These are phyloP conservation scores for Ennomos quercinarius DNA, from an alignment of 2,888 invertebrate species.

Conservation along the genomic window DNA sequence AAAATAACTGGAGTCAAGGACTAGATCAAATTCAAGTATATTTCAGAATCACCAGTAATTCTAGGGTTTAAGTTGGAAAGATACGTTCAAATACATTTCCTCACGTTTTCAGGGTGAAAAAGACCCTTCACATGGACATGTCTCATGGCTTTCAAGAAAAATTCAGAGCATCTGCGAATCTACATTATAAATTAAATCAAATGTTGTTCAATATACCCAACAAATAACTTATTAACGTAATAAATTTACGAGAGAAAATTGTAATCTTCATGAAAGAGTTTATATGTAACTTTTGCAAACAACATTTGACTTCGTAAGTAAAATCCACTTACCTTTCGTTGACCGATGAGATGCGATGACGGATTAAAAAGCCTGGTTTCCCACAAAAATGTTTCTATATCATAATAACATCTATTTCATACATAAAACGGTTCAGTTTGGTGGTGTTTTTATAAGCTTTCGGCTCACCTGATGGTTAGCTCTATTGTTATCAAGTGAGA, in stretches of 20 bases:
- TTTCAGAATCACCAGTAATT: too few species aligned
- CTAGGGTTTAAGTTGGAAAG: not conserved
- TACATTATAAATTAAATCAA: conserved; percentile 26
- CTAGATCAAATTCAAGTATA: too few species aligned
- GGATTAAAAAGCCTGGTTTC: conserved; percentile 22
- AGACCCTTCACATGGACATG: conserved; percentile 51
- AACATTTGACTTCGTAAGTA: conserved; percentile 35
- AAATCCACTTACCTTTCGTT: conserved; percentile 36
- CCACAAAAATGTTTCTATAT: conserved; percentile 13
- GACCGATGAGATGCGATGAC: conserved; percentile 19
- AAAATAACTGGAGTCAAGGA: too few species aligned
- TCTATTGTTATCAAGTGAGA: too few species aligned
- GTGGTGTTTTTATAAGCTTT: too few species aligned
- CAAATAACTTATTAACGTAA: too few species aligned
- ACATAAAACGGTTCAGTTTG: too few species aligned
- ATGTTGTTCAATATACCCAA: conserved; percentile 21
- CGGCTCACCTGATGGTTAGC: too few species aligned
- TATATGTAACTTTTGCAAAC: conserved; percentile 6
- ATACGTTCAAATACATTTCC: conserved; percentile 27
- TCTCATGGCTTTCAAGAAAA: conserved; percentile 36
- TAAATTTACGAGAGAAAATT: not conserved
- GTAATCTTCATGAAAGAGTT: not conserved
- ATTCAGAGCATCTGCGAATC: conserved; percentile 33
- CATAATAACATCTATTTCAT: too few species aligned
- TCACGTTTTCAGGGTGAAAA: conserved; percentile 23